Evolutionary conservation across 2,797 vertebrate genomes (phyloP), one percentile per base, ranked within the genome.

Genomic region (Chelonia mydas): DNA sequence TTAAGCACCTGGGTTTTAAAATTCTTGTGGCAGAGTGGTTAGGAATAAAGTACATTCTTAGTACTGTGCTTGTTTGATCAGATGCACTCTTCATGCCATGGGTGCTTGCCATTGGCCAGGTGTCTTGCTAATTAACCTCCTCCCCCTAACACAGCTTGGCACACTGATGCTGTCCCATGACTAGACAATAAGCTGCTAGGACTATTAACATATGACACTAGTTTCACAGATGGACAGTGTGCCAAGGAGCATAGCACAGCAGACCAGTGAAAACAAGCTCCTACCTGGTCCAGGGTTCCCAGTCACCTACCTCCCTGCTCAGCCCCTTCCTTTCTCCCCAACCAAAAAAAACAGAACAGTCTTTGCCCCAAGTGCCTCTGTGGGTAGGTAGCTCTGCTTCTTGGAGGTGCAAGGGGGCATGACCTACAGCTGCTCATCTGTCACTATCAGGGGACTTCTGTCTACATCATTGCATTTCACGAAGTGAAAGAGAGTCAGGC

Each of bases 221-320:
- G 8, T 17, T 68, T 83, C 55, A 61, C 12, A 28, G 51, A 91
- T 33, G 50, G 57, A 49, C 21, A 85, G 5, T 3, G 3, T 0
- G 11, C 3, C 47, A 57, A 79, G 59, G 10, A 87, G 5, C 82
- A 86, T 51, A 88, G 80, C 81, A 65, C 81, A 89, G 47, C 6
- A 74, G 53, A 28, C 41, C 45, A 45, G 37, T 61, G 28, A 13
- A 41, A 17, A 27, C 11, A 9, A 90, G 25, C 33, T 57, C 0
- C 0, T 3, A 37, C 5, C 49, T 11, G 5, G 8, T 55, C 45
- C 80, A 87, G 81, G 61, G 81, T 16, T 77, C 12, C 31, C 61
- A 33, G 16, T n/a, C 7, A 65, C 61, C 53, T 65, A 72, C 45
- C 50, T 2, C 5, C 47, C 1, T 0, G 5, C 7, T n/a, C 31